These are phyloP conservation scores for Schizaphis graminum DNA, from an alignment of 2,888 invertebrate species.

Conservation along the genomic window DNA sequence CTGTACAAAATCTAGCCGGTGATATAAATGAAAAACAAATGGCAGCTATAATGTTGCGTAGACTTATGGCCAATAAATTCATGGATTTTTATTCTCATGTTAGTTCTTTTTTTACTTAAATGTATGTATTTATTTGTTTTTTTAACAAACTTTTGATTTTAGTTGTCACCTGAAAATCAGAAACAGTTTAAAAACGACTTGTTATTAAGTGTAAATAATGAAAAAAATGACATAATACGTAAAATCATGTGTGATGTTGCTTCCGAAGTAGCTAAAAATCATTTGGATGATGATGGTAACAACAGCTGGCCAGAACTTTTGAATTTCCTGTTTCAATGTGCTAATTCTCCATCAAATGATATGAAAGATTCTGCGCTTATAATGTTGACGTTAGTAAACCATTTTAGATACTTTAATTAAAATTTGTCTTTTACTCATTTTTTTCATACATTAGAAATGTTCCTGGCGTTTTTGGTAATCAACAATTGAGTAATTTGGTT, in stretches of 20 bases:
- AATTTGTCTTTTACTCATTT: conserved; percentile 55
- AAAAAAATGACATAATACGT: conserved; percentile 82
- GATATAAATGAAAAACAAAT: conserved; percentile 89
- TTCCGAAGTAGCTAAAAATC: conserved; percentile 94
- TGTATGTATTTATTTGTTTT: neutral
- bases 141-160: conserved; percentile 64
- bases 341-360: conserved; percentile 84
- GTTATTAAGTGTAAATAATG: conserved; percentile 87
- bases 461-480: conserved; percentile 97
- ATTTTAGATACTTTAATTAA: neutral
- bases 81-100: conserved; percentile 92
- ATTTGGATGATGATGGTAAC: conserved; percentile 94
- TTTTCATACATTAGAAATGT: conserved; percentile 78
- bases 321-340: conserved; percentile 92
- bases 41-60: conserved; percentile 93
- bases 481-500: conserved; percentile 90
- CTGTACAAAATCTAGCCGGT: conserved; percentile 83
- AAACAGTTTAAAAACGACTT: conserved; percentile 87
- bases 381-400: conserved; percentile 85
- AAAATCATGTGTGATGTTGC: conserved; percentile 94
- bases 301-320: conserved; percentile 98
- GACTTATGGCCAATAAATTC: conserved; percentile 91
- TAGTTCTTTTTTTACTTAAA: conserved; percentile 67
- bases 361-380: conserved; percentile 94
- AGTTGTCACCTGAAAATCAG: conserved; percentile 86